A percentile compares a stretch with the other conserved stretches of the same genome.
phyloP scores from a whole-genome alignment of 2,888 invertebrate species.

The Prosopocoilus inquinatus region DNA sequence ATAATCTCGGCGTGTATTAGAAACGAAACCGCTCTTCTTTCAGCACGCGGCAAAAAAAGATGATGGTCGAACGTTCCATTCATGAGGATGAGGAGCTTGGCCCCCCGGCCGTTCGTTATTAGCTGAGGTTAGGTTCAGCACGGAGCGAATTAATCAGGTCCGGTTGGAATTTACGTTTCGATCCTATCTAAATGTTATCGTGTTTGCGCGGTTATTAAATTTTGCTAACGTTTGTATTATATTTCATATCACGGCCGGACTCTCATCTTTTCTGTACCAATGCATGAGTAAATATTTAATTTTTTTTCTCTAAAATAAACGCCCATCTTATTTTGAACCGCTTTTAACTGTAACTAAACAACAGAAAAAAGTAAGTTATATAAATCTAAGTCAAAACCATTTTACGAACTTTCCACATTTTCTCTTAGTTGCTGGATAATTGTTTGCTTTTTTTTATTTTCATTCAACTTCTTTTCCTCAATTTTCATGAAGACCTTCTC shows the following conservation, averaged over 20 bases:
- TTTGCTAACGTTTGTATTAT: slow-evolving; percentile 15
- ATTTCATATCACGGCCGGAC: neutral
- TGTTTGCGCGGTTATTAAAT: slow-evolving; percentile 31
- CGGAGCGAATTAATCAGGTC: slow-evolving; percentile 33
- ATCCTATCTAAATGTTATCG: slow-evolving; percentile 34
- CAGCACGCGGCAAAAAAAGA: too few species aligned
- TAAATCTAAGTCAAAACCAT: neutral
- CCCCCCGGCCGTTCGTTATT: slow-evolving; percentile 27
- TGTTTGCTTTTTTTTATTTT: neutral
- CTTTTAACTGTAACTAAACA: neutral
- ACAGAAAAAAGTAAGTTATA: neutral
- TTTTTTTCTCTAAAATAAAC: too few species aligned
- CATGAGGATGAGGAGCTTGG: neutral
- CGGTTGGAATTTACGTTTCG: slow-evolving; percentile 33
- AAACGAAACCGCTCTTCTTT: too few species aligned
- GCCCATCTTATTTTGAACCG: too few species aligned
- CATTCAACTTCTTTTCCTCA: neutral
- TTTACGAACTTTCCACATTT: neutral
- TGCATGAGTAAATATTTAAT: neutral
- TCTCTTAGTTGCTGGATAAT: neutral
- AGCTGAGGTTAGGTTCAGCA: slow-evolving; percentile 30
- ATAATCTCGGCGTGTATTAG: too few species aligned
- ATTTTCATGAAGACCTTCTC: neutral
- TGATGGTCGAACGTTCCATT: too few species aligned
- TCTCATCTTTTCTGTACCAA: neutral